A percentile compares a stretch with the other conserved stretches of the same genome.
phyloP scores from a whole-genome alignment of 2,113 vertebrate species.

The Carassius auratus region DNA sequence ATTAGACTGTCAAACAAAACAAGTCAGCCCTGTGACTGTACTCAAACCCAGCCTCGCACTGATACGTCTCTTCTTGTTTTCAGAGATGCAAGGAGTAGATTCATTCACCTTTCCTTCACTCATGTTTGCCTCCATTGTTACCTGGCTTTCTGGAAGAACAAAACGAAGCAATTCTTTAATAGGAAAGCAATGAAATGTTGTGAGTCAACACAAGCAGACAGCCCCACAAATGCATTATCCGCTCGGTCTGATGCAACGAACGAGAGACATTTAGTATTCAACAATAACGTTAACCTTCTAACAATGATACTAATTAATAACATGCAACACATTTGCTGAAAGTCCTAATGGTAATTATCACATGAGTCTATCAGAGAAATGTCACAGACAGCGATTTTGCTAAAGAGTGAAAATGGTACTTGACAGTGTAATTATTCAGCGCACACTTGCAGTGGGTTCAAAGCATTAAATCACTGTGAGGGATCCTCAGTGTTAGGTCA shows the following conservation, averaged over 20 bases:
- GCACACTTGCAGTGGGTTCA: not conserved
- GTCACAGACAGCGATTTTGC: not conserved
- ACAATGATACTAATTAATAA: constrained; percentile 29
- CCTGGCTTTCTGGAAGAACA: constrained; percentile 18
- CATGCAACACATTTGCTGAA: not conserved
- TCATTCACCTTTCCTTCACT: constrained; percentile 22
- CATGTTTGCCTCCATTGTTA: not conserved
- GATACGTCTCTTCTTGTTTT: constrained; percentile 24
- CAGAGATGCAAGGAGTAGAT: constrained; percentile 22
- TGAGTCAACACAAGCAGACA: constrained; percentile 3
- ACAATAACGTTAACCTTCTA: constrained; percentile 14
- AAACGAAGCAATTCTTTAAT: not conserved
- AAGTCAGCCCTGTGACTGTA: constrained; percentile 32
- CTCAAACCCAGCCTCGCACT: constrained; percentile 14
- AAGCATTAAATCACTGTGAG: constrained; percentile 17
- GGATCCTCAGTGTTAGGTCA: constrained; percentile 1
- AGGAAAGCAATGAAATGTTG: constrained; percentile 2
- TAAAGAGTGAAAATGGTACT: constrained; percentile 19
- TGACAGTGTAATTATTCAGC: constrained; percentile 25
- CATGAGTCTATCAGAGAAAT: constrained; percentile 25
- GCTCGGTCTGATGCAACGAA: constrained; percentile 4
- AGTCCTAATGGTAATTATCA: constrained; percentile 22
- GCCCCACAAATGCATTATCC: not conserved
- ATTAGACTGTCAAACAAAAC: constrained; percentile 36
- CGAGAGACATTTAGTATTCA: not conserved